Conservation (phyloP, 2,888 invertebrate species). For the Drosophila mulleri region DNA sequence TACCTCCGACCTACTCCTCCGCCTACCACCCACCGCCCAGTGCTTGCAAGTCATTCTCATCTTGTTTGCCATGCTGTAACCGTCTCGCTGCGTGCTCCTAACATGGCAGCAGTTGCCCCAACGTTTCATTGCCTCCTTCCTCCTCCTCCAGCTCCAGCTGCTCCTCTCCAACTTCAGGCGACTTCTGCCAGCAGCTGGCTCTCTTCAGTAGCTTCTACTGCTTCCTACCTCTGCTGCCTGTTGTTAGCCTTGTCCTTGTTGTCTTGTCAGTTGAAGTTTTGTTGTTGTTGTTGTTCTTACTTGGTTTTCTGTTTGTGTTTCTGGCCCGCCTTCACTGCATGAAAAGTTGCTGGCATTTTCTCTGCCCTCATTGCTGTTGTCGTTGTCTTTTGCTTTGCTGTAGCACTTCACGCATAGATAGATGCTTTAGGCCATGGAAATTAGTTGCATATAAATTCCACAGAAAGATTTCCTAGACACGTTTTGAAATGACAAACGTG, state of each 20-base stretch:
- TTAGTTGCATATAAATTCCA: slow-evolving; percentile 60
- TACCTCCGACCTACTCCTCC: not conserved
- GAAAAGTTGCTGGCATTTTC: slow-evolving; percentile 63
- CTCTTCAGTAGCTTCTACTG: slow-evolving; percentile 8
- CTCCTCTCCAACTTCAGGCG: not conserved
- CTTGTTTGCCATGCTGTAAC: slow-evolving; percentile 76
- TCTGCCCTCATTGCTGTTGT: slow-evolving; percentile 11
- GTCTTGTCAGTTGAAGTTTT: slow-evolving; percentile 73
- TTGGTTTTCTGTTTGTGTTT: slow-evolving; percentile 61
- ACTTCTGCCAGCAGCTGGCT: slow-evolving; percentile 6
- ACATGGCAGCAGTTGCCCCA: slow-evolving; percentile 64
- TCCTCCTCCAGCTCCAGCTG: not conserved
- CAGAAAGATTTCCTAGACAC: slow-evolving; percentile 18
- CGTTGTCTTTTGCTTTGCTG: slow-evolving; percentile 7
- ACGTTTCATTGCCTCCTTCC: slow-evolving; percentile 20
- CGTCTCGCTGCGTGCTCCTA: slow-evolving; percentile 69
- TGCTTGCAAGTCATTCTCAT: slow-evolving; percentile 55
- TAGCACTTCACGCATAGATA: slow-evolving; percentile 27
- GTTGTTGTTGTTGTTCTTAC: slow-evolving; percentile 37
- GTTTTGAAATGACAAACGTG: slow-evolving; percentile 38
- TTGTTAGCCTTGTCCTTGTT: slow-evolving; percentile 74
- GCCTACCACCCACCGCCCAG: not conserved
- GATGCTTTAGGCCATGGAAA: slow-evolving; percentile 48
- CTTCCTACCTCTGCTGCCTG: slow-evolving; percentile 22
- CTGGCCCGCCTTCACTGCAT: slow-evolving; percentile 50